Evolutionary conservation across 2,797 vertebrate species (phyloP).

Genomic region (Echiichthys vipera): DNA sequence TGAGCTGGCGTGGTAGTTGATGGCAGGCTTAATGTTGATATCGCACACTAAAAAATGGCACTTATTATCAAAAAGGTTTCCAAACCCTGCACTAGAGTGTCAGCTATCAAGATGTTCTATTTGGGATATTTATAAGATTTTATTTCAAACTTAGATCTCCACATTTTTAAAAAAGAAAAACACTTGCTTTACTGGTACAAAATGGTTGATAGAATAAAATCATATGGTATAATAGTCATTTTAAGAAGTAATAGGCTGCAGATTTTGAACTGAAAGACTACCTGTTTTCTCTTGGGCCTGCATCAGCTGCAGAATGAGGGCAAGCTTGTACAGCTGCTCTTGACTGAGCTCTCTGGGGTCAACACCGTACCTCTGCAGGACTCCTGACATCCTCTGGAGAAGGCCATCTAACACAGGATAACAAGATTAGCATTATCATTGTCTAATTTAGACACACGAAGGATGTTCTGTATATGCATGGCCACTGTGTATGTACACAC

Average conservation of each 20-base stretch:
- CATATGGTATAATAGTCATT: background rate
- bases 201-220: background rate
- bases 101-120: background rate
- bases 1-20: no score
- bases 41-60: no score
- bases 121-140: background rate
- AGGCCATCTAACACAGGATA: slow-evolving; percentile 77
- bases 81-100: no score
- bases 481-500: no score
- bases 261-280: slow-evolving; percentile 35
- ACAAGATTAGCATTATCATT: background rate
- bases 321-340: slow-evolving; percentile 90
- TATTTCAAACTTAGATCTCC: background rate
- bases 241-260: background rate
- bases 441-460: background rate
- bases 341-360: slow-evolving; percentile 89
- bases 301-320: slow-evolving; percentile 86
- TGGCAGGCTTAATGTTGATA: no score
- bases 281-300: slow-evolving; percentile 83
- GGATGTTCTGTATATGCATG: background rate
- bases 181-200: background rate
- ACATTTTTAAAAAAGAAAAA: background rate
- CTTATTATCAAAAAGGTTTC: no score
- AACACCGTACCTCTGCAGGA: slow-evolving; percentile 86
- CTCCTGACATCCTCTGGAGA: slow-evolving; percentile 85